Percentiles rank a stretch among this genome's conserved stretches.
Conservation (phyloP, 2,113 vertebrate species). For the Trogon melanurus region DNA sequence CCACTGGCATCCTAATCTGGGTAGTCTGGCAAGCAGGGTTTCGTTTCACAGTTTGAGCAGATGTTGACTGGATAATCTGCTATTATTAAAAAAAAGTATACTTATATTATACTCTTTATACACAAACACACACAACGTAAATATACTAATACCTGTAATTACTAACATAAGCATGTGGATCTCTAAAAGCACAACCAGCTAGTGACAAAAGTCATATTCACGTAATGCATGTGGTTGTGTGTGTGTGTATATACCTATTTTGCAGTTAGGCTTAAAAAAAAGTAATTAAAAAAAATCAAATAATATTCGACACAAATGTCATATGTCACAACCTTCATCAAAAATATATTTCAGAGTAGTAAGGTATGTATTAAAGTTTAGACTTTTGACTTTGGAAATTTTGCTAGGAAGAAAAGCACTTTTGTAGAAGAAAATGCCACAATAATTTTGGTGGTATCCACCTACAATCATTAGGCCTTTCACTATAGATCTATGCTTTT, state of each 20-base stretch:
- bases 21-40: slow-evolving; percentile 70
- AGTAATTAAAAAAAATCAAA: background rate
- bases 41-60: slow-evolving; percentile 81
- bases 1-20: slow-evolving; percentile 85
- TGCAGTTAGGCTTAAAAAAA: background rate
- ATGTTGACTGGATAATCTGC: slow-evolving; percentile 68
- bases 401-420: background rate
- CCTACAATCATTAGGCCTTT: background rate
- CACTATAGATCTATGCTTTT: background rate
- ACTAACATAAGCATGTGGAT: slow-evolving; percentile 41
- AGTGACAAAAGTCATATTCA: slow-evolving; percentile 56
- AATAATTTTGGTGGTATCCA: background rate
- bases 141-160: slow-evolving; percentile 48
- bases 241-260: slow-evolving; percentile 46
- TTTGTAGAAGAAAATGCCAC: slow-evolving; percentile 1
- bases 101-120: slow-evolving; percentile 66
- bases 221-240: slow-evolving; percentile 41
- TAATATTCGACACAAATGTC: background rate
- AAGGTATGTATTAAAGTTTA: background rate
- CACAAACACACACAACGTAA: slow-evolving; percentile 63
- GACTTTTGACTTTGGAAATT: background rate
- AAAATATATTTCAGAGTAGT: slow-evolving; percentile 2
- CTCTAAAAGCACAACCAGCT: slow-evolving; percentile 50
- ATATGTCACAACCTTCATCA: slow-evolving; percentile 11
- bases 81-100: slow-evolving; percentile 71